These are phyloP conservation scores for Semnopithecus entellus DNA, from an alignment of 2,113 vertebrate genomes.

Conservation along the genomic window DNA sequence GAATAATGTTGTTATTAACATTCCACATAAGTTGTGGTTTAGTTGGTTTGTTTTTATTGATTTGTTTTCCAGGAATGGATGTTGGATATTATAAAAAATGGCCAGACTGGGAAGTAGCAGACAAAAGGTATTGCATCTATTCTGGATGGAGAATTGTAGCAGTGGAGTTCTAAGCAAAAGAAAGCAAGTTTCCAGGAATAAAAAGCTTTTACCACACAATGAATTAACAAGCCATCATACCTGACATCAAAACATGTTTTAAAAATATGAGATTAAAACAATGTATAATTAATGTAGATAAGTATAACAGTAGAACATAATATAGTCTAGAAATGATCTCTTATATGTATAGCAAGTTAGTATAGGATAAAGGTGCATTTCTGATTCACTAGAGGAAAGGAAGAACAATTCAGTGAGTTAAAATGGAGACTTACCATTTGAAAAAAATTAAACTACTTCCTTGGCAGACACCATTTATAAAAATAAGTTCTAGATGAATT, in stretches of 20 bases:
- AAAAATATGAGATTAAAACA: conserved; percentile 7
- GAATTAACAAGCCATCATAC: neutral
- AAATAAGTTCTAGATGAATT: neutral
- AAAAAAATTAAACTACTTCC: neutral
- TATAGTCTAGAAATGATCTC: neutral
- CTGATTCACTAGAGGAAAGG: neutral
- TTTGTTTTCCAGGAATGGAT: neutral
- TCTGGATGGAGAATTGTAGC: neutral
- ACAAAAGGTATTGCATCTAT: neutral
- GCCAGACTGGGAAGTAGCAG: neutral
- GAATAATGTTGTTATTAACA: neutral
- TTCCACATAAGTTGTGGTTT: neutral
- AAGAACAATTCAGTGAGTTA: neutral
- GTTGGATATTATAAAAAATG: neutral
- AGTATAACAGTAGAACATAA: neutral
- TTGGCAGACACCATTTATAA: neutral
- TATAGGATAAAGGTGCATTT: neutral
- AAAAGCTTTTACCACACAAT: neutral
- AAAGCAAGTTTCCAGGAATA: neutral
- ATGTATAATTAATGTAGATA: neutral
- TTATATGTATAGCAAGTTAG: neutral
- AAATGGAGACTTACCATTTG: neutral
- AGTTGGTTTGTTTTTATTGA: neutral
- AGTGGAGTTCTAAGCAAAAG: neutral
- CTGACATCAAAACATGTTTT: neutral